Conservation (phyloP, 2,888 invertebrate species). For the Aleiodes leptofemur region DNA sequence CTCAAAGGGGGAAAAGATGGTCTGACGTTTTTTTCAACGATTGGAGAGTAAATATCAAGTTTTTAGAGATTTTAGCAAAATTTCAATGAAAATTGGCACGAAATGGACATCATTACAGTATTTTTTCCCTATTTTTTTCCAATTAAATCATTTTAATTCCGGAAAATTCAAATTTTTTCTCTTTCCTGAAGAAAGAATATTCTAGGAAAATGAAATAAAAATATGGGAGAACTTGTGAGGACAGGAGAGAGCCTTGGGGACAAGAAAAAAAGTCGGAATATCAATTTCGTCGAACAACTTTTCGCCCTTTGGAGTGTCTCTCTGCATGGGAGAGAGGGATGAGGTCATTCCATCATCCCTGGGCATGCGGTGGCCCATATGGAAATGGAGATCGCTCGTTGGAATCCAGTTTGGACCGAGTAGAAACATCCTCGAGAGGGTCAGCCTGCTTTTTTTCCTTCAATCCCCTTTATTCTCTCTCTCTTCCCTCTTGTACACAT, state of each 20-base stretch:
- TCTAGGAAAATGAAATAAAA: background rate
- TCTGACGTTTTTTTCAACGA: constrained; percentile 34
- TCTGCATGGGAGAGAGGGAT: constrained; percentile 37
- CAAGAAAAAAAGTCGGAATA: constrained; percentile 64
- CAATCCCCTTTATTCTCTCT: constrained; percentile 21
- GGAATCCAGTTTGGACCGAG: constrained; percentile 72
- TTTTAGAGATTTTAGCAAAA: background rate
- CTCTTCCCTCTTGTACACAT: constrained; percentile 34
- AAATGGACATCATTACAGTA: too few species aligned
- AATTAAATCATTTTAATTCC: background rate
- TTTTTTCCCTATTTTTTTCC: too few species aligned
- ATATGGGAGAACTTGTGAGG: background rate
- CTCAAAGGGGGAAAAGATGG: constrained; percentile 48
- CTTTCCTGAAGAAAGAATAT: constrained; percentile 22
- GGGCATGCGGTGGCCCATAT: constrained; percentile 62
- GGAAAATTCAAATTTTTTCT: constrained; percentile 7
- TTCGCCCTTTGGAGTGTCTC: constrained; percentile 55
- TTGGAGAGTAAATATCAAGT: constrained; percentile 31
- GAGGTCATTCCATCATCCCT: constrained; percentile 47
- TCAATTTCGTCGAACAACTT: constrained; percentile 71
- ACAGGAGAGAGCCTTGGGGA: constrained; percentile 22
- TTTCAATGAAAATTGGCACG: too few species aligned
- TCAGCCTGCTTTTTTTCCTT: constrained; percentile 57
- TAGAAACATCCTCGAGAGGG: constrained; percentile 71
- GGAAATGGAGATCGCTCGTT: constrained; percentile 73